These are phyloP conservation scores for Melanotaenia nigrans DNA, from an alignment of 2,797 vertebrate species.

Conservation along the genomic window DNA sequence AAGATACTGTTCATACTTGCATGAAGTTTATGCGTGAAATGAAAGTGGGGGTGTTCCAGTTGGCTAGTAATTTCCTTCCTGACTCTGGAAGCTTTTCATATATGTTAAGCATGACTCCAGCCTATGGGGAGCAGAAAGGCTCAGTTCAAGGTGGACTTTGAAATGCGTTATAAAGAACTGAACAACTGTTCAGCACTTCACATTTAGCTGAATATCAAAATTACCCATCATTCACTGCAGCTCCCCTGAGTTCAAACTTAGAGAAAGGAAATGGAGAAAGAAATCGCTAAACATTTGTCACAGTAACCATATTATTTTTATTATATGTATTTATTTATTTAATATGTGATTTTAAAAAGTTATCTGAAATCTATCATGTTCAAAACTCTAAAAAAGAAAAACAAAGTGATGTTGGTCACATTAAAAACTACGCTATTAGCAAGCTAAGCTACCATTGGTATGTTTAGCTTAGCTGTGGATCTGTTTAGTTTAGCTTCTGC, in stretches of 20 bases:
- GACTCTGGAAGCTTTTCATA: not conserved
- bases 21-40: not conserved
- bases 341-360: not conserved
- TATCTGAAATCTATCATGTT: not conserved
- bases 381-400: not conserved
- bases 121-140: not conserved
- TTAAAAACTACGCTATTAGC: not conserved
- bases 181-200: not conserved
- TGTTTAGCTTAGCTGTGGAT: not conserved
- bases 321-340: not conserved
- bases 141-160: not conserved
- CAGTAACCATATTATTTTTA: not conserved
- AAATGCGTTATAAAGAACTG: not conserved
- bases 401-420: not conserved
- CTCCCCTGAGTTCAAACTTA: not conserved
- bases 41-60: not conserved
- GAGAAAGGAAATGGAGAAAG: not conserved
- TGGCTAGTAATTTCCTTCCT: not conserved
- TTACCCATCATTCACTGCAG: not conserved
- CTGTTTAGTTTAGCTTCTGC: not conserved
- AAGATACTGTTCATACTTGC: slow-evolving; percentile 7
- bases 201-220: not conserved
- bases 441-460: not conserved
- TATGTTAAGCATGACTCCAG: not conserved
- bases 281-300: not conserved